These are phyloP conservation scores for Phrynocephalus guinanensis DNA, from an alignment of 2,797 vertebrate genomes.

Conservation along the genomic window DNA sequence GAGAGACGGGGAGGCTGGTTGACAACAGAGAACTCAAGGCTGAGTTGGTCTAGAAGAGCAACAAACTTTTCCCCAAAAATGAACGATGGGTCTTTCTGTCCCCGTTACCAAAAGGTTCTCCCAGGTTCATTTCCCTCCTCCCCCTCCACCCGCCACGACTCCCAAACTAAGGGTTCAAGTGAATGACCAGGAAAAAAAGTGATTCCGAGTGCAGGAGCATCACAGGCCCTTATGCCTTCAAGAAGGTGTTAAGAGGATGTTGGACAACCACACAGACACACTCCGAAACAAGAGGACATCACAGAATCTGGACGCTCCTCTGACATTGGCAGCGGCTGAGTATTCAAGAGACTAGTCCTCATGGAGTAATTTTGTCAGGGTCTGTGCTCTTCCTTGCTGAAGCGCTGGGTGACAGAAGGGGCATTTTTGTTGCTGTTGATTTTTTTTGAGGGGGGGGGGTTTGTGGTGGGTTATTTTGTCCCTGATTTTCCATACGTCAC, in stretches of 20 bases:
- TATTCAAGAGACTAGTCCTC: not conserved
- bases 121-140: not conserved
- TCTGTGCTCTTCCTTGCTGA: constrained; percentile 19
- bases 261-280: not conserved
- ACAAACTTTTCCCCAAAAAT: not conserved
- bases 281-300: constrained; percentile 14
- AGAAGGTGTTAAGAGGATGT: accelerated
- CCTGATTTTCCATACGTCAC: not conserved
- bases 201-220: not conserved
- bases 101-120: not conserved
- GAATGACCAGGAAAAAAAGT: not conserved
- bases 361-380: constrained; percentile 35
- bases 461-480: not conserved
- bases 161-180: constrained; percentile 17
- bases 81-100: too few relatives aligned
- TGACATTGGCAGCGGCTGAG: constrained; percentile 1
- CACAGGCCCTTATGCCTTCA: not conserved
- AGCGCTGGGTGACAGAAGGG: not conserved
- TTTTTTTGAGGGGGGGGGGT: constrained; percentile 31
- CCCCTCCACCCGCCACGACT: not conserved
- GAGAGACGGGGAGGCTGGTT: too few relatives aligned
- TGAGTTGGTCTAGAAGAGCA: constrained; percentile 3
- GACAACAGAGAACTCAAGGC: not conserved
- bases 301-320: constrained; percentile 10
- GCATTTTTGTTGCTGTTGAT: too few relatives aligned